A percentile compares a stretch with the other conserved stretches of the same genome.
Conservation (phyloP, 2,113 vertebrate genomes). For the Aspiorhynchus laticeps region DNA sequence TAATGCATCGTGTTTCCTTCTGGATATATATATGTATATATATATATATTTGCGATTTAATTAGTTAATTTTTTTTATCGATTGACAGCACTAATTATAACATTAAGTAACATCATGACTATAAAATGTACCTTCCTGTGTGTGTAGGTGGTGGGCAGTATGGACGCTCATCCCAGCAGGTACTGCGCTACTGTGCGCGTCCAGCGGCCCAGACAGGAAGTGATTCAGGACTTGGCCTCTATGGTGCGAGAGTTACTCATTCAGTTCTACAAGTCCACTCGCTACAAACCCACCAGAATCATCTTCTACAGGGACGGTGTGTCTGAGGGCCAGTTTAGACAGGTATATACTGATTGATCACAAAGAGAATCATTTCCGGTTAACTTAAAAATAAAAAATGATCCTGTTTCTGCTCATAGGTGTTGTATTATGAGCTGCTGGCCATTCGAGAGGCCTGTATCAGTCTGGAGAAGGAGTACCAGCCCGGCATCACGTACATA, state of each 20-base stretch:
- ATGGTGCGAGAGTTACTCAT: conserved; percentile 99
- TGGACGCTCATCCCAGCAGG: conserved; percentile 98
- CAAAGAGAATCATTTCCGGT: background rate
- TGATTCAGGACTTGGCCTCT: conserved; percentile 96
- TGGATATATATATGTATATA: too few species aligned
- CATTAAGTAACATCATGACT: background rate
- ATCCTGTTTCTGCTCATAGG: conserved; percentile 70
- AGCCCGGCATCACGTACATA: conserved; percentile 99
- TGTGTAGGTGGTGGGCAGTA: conserved; percentile 94
- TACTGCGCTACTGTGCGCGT: conserved; percentile 99
- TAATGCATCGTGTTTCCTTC: too few species aligned
- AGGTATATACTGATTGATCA: conserved; percentile 73
- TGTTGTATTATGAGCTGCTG: conserved; percentile 97
- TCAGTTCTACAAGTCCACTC: conserved; percentile 99
- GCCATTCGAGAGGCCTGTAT: conserved; percentile 99
- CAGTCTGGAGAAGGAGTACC: conserved; percentile 98
- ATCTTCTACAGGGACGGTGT: conserved; percentile 95
- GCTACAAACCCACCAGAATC: conserved; percentile 97
- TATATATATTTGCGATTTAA: too few species aligned
- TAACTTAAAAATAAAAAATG: background rate
- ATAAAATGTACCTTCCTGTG: background rate
- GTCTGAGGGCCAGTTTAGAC: conserved; percentile 97
- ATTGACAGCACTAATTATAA: too few species aligned
- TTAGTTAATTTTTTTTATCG: too few species aligned
- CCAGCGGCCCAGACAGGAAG: conserved; percentile 95